Conservation (phyloP, 2,888 invertebrate species). For the Ormyrus rosae region DNA sequence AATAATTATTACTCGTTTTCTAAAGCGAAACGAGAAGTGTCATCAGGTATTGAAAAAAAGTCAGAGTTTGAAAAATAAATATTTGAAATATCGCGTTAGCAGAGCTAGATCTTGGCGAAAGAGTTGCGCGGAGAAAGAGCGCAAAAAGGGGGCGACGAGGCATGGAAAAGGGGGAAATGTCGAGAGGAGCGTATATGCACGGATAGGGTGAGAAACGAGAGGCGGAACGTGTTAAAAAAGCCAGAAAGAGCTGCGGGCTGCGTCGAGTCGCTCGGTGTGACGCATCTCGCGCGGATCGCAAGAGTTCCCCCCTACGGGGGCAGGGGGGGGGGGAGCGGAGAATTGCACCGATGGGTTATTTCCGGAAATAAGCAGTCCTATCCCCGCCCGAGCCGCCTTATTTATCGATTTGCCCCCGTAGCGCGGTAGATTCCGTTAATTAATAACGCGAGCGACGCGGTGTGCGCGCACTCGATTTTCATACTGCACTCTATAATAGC, state of each 20-base stretch:
- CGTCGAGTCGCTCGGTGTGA: conserved; percentile 38
- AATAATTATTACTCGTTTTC: no score
- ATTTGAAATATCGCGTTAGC: not conserved
- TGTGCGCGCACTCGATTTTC: conserved; percentile 13
- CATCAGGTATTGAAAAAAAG: no score
- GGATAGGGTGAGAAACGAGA: conserved; percentile 41
- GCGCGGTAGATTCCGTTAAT: conserved; percentile 60
- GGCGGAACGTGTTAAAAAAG: conserved; percentile 58
- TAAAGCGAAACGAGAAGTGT: no score
- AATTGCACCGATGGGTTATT: conserved; percentile 58
- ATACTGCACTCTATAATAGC: conserved; percentile 49
- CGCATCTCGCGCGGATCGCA: conserved; percentile 45
- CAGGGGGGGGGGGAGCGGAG: conserved; percentile 4
- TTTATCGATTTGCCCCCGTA: not conserved
- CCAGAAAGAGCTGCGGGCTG: conserved; percentile 56
- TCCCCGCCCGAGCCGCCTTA: conserved; percentile 24
- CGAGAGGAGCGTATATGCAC: conserved; percentile 52
- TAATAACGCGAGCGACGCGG: conserved; percentile 57
- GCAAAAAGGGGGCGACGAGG: conserved; percentile 28
- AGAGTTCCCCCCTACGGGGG: not conserved
- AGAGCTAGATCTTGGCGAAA: conserved; percentile 7
- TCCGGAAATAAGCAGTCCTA: conserved; percentile 61
- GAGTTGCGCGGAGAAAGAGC: conserved; percentile 17
- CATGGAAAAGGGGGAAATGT: not conserved
- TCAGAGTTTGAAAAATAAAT: not conserved